Base-by-base conservation (phyloP, 1,140 invertebrate genomes). In the Dendrolimus punctatus region DNA sequence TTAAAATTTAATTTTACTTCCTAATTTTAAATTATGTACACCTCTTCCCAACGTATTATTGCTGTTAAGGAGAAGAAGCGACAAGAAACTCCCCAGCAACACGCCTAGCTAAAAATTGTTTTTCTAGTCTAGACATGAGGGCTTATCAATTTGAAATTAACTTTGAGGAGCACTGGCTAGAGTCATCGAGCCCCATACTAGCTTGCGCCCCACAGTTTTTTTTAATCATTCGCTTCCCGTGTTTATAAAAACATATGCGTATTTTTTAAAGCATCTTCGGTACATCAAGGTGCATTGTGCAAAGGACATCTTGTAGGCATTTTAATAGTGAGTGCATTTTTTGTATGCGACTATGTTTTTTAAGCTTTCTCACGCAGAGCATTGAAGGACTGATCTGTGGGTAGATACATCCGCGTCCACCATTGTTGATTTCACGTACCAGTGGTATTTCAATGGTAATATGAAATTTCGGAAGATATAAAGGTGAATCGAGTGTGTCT, bases 201-300 rank as follows among this genome's bases (percentile, higher is more conserved):
- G 40, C 50, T 60, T 62, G 55, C 58, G 71, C 78, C 73, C 69
- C 64, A 57, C 37, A 41, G 43, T 49, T 80, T 79, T 82, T n/a
- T 79, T 70, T 58, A 51, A 44, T 58, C 51, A 68, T 66, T 68
- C 62, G 58, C 61, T 61, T 66, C 58, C 66, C 67, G 66, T 58
- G 77, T 85, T 81, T 82, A 76, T 76, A 85, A 85, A 85, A 82
- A 81, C 76, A 72, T 79, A 80, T 83, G 81, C 81, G 75, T 78
- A 85, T 81, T 85, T 85, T 85, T 85, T 81, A 73, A 75, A 63
- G 53, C 63, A 74, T 80, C 79, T 73, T 69, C 64, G 61, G 66
- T 68, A 62, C 46, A 68, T 54, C 80, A 85, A 83, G 79, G 78
- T 83, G 78, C 58, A 72, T 78, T 82, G 77, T 80, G 66, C 68